phyloP scores from a whole-genome alignment of 2,113 vertebrate species.

The Hepsetus odoe region DNA sequence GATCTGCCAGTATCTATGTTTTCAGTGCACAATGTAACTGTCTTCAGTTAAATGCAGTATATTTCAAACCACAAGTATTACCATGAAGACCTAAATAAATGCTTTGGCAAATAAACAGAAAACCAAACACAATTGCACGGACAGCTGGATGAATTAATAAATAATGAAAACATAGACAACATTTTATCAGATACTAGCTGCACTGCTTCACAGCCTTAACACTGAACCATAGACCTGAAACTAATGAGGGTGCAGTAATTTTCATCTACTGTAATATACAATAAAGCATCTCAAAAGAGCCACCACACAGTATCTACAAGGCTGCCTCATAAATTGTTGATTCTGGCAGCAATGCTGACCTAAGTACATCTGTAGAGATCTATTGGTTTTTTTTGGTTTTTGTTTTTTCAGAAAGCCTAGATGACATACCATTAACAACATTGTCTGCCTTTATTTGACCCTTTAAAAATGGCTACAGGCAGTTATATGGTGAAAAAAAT shows the following conservation, averaged over 20 bases:
- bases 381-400: conserved; percentile 23
- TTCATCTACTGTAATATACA: conserved; percentile 28
- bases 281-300: conserved; percentile 15
- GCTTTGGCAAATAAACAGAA: not conserved
- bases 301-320: conserved; percentile 43
- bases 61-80: not conserved
- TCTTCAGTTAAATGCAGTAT: not conserved
- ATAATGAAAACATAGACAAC: conserved; percentile 14
- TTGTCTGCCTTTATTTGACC: conserved; percentile 18
- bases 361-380: conserved; percentile 38
- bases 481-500: not conserved
- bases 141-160: not conserved
- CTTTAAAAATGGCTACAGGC: not conserved
- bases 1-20: not conserved
- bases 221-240: conserved; percentile 24
- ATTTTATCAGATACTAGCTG: conserved; percentile 27
- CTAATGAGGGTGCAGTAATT: conserved; percentile 19
- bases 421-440: conserved; percentile 38
- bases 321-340: conserved; percentile 54
- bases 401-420: conserved; percentile 25
- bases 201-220: conserved; percentile 31
- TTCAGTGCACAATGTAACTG: too few species aligned
- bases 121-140: not conserved
- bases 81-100: not conserved
- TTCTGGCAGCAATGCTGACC: conserved; percentile 43